phyloP scores from a whole-genome alignment of 2,888 invertebrate genomes.

The Leucania comma region DNA sequence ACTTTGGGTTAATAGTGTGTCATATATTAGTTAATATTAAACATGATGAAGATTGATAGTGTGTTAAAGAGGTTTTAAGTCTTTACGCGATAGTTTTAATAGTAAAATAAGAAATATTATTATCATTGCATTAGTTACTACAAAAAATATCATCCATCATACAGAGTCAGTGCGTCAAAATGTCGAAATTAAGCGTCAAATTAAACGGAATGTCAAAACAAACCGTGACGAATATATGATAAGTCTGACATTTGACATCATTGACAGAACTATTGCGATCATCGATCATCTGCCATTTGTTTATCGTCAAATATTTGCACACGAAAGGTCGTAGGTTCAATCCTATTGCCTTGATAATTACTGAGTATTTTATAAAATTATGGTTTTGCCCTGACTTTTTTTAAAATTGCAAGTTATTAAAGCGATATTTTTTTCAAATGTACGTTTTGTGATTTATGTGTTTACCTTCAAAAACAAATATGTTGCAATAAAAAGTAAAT shows the following conservation, averaged over 20 bases:
- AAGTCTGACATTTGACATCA: conserved; percentile 60
- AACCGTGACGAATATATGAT: conserved; percentile 59
- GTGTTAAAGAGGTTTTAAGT: neutral
- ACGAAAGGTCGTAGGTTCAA: conserved; percentile 50
- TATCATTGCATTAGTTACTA: conserved; percentile 14
- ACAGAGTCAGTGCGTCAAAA: conserved; percentile 27
- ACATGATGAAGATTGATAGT: conserved; percentile 17
- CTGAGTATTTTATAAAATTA: neutral
- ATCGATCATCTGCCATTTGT: conserved; percentile 53
- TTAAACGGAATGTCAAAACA: conserved; percentile 50
- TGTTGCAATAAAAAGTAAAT: conserved; percentile 9
- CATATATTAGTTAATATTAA: neutral
- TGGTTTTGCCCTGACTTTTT: conserved; percentile 7
- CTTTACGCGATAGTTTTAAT: neutral
- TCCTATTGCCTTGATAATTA: conserved; percentile 41
- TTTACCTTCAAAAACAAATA: neutral
- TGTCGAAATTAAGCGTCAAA: conserved; percentile 41
- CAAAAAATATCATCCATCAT: conserved; percentile 21
- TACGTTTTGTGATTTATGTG: neutral
- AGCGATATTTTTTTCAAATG: neutral
- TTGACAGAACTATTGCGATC: conserved; percentile 58
- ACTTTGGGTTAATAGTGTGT: too few species aligned
- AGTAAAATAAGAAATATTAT: neutral
- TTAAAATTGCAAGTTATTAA: neutral
- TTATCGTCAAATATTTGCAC: conserved; percentile 57